Evolutionary conservation across 2,888 invertebrate species (phyloP), one percentile per base, ranked within the genome.

Genomic region (Tetranychus piercei): DNA sequence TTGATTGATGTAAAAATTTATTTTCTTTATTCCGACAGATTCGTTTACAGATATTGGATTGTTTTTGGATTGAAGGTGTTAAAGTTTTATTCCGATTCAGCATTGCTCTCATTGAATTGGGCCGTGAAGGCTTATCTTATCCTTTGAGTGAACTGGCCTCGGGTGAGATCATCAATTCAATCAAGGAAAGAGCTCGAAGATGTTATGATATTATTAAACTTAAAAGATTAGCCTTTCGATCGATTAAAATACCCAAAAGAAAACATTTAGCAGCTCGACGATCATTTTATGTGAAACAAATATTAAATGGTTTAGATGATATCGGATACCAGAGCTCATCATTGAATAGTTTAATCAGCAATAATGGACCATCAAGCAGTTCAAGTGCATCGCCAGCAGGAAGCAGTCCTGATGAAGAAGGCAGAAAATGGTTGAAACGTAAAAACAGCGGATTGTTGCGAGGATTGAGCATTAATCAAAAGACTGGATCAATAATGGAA

Each of bases 31-130:
- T 55, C 15, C 15, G 55, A 55, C 34, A 74, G 74, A 55, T 71
- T n/a, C 74, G 74, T 15, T 34, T 74, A 43, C 65, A 20, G 15
- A 23, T 71, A 71, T 22, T 74, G 18, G 74, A 74, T 55, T 74
- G 74, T 34, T 74, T 74, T 55, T 71, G 71, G 65, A 45, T 74
- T 8, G 74, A 74, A 71, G 74, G 74, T n/a, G 74, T 74, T 6
- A 74, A 74, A 71, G 71, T 74, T 11, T 71, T 74, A 23, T 74
- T 74, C 44, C 44, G 74, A 71, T 74, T 74, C 20, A 71, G 74
- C 71, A 20, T 74, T 8, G 74, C 74, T 2, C 23, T 74, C 4
- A 74, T 74, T 9, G 71, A 74, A 71, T 15, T 55, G 9, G 55
- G 55, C 1, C 15, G 55, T 55, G 55, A 74, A 69, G 69, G 74